Base-by-base conservation (phyloP, 2,797 vertebrate species). In the Molossus molossus region DNA sequence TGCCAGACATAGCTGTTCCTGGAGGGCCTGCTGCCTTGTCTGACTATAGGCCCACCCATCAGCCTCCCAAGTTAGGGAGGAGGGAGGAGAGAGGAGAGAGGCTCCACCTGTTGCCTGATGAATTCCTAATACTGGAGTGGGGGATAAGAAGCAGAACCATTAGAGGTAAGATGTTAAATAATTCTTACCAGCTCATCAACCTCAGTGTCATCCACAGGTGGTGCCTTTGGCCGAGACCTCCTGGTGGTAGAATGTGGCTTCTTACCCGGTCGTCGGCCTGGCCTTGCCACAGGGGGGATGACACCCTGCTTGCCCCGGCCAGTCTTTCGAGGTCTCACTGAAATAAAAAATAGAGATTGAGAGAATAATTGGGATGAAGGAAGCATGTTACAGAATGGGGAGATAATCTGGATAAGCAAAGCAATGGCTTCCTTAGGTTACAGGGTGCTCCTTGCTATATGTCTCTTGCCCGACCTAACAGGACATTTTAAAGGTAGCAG, bases 121-220 rank as follows among this genome's bases (percentile, higher is more conserved):
- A 92, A 81, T 87, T 93, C 94, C 97, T 90, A 29, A 58, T 21
- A 77, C 20, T 0, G 65, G 92, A 79, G 69, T n/a, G 1, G 95
- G 82, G 37, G 67, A 12, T 11, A 45, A 33, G 33, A 57, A 80
- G 14, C 9, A 67, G n/a, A 67, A 81, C 57, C 17, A n/a, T 69
- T 14, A 70, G 57, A 73, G 60, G n/a, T 9, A 57, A 20, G 70
- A 48, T 20, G 21, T 73, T 18, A 70, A 91, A 84, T 33, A 77
- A 65, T 83, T 96, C 99, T 98, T 98, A 99, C 99, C 99, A 99
- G 98, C 96, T 99, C 99, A 1, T 99, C 99, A 0, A 99, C 99
- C 98, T 99, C 99, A 7, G 98, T 98, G 0, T 98, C 99, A 20
- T 99, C 99, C 98, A 97, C 99, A 73, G 99, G 98, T 11, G 98